These are phyloP conservation scores for Chondrosia reniformis DNA, from an alignment of 37 sponge, comb jelly and placozoan genomes.

Conservation along the genomic window DNA sequence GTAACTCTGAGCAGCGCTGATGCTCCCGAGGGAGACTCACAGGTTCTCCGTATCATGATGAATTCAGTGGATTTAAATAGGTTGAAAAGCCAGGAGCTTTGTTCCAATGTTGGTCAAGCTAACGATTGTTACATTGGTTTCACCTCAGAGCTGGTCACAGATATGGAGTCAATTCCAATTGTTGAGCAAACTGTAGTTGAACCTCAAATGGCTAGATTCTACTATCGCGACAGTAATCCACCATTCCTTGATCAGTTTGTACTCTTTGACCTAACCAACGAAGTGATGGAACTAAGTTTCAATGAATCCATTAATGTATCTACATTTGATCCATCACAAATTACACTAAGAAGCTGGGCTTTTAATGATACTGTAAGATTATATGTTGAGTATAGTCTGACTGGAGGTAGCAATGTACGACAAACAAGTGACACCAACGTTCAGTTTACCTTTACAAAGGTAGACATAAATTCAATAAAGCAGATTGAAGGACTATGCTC, in stretches of 20 bases:
- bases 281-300: conserved; percentile 52
- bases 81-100: conserved; percentile 73
- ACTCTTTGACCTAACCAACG: conserved; percentile 47
- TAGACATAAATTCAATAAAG: conserved; percentile 81
- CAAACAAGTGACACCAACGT: conserved; percentile 74
- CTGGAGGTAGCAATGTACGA: conserved; percentile 50
- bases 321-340: conserved; percentile 83
- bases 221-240: conserved; percentile 41
- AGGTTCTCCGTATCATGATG: conserved; percentile 49
- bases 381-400: conserved; percentile 46
- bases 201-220: conserved; percentile 53
- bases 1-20: conserved; percentile 67
- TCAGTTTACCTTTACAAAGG: conserved; percentile 50
- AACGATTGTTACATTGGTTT: conserved; percentile 74
- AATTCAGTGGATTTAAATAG: conserved; percentile 60
- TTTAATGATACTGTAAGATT: conserved; percentile 42
- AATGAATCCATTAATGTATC: conserved; percentile 81
- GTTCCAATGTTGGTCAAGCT: conserved; percentile 45
- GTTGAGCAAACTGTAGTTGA: conserved; percentile 8
- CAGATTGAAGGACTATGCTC: conserved; percentile 36
- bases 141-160: conserved; percentile 36
- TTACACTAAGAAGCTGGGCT: conserved; percentile 75
- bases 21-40: conserved; percentile 30
- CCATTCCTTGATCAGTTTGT: conserved; percentile 64
- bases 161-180: conserved; percentile 67